phyloP scores from a whole-genome alignment of 2,888 invertebrate species.

The Trissolcus brochymenae region DNA sequence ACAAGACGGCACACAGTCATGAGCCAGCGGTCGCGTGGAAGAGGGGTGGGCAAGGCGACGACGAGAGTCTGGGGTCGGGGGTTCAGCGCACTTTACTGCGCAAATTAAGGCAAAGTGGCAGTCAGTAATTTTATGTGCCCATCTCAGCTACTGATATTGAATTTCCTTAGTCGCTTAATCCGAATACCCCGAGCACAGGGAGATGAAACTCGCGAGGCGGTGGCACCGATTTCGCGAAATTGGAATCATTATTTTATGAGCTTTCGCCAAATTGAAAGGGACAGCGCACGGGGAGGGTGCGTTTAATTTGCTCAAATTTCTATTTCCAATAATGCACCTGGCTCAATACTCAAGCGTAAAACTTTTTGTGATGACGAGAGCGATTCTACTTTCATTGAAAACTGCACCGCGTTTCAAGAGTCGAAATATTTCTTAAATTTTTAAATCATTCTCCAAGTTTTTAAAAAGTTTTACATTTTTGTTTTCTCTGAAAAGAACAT shows the following conservation, averaged over 20 bases:
- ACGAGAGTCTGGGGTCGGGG: constrained; percentile 36
- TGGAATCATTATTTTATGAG: constrained; percentile 75
- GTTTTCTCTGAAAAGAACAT: too few species aligned
- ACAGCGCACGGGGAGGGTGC: constrained; percentile 20
- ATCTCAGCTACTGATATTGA: constrained; percentile 76
- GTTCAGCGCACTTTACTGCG: constrained; percentile 71
- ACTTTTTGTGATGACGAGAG: constrained; percentile 19
- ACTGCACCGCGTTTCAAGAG: neutral
- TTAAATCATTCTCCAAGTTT: too few species aligned
- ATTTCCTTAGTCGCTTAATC: constrained; percentile 76
- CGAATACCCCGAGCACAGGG: constrained; percentile 66
- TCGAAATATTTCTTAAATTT: too few species aligned
- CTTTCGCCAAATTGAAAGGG: constrained; percentile 70
- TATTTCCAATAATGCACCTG: constrained; percentile 42
- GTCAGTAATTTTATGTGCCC: constrained; percentile 76
- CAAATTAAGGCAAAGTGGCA: constrained; percentile 76
- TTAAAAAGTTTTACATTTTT: too few species aligned
- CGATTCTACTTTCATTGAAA: constrained; percentile 3
- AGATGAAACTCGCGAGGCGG: constrained; percentile 32
- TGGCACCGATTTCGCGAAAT: constrained; percentile 67
- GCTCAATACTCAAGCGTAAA: constrained; percentile 23
- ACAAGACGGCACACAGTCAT: constrained; percentile 55
- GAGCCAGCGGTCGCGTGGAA: constrained; percentile 36
- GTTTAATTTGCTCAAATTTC: constrained; percentile 64
- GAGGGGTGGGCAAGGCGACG: constrained; percentile 23